Evolutionary conservation across 2,113 vertebrate species (phyloP).

Genomic region (Gasterosteus nipponicus): DNA sequence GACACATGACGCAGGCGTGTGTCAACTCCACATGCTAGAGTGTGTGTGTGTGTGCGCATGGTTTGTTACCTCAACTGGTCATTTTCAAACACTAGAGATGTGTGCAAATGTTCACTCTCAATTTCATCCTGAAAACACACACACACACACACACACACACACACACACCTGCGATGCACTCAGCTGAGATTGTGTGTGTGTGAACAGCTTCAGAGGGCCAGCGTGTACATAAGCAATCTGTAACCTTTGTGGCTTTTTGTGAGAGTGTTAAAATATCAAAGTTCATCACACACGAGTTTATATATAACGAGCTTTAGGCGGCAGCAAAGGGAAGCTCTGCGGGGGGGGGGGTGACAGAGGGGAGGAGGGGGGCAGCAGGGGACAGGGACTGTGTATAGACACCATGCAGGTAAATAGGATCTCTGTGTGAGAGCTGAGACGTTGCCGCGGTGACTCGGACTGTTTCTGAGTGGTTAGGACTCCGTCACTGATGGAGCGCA

Average conservation of each 20-base stretch:
- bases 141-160: background rate
- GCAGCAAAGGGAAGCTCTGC: constrained; percentile 45
- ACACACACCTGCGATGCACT: constrained; percentile 37
- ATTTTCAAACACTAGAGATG: constrained; percentile 47
- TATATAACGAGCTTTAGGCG: constrained; percentile 62
- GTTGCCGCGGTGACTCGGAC: constrained; percentile 68
- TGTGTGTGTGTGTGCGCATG: constrained; percentile 36
- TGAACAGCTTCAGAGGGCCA: constrained; percentile 45
- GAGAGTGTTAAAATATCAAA: constrained; percentile 44
- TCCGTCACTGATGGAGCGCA: constrained; percentile 73
- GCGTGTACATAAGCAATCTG: constrained; percentile 73
- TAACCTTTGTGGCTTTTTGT: constrained; percentile 70
- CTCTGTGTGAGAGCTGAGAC: constrained; percentile 50
- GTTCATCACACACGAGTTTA: constrained; percentile 56
- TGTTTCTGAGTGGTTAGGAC: constrained; percentile 71
- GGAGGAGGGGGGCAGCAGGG: background rate
- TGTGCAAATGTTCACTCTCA: constrained; percentile 48
- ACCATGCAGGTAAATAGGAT: constrained; percentile 46
- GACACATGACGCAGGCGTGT: constrained; percentile 46
- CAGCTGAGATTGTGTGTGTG: constrained; percentile 58
- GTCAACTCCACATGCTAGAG: constrained; percentile 63
- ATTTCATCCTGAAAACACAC: constrained; percentile 30
- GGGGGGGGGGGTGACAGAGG: background rate
- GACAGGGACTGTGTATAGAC: constrained; percentile 74
- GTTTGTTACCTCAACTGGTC: constrained; percentile 69